Evolutionary conservation across 2,113 vertebrate species (phyloP).

Genomic region (Leucopsar rothschildi): DNA sequence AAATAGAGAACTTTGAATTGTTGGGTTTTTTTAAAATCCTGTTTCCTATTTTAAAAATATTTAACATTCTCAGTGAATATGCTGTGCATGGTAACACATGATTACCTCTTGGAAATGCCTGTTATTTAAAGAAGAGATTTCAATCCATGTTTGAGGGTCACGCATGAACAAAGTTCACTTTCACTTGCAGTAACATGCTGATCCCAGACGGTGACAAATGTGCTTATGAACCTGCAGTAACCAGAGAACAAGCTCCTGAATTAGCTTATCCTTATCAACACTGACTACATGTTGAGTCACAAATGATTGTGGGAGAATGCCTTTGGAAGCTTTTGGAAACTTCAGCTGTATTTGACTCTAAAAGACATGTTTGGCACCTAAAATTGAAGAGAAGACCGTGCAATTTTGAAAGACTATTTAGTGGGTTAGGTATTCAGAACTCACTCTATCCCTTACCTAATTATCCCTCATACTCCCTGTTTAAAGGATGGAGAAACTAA

Average conservation of each 20-base stretch:
- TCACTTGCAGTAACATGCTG: neutral
- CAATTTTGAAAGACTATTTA: neutral
- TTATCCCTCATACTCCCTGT: neutral
- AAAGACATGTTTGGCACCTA: neutral
- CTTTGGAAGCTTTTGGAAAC: neutral
- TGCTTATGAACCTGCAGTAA: neutral
- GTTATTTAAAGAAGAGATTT: slow-evolving; percentile 13
- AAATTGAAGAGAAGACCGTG: neutral
- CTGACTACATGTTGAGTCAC: neutral
- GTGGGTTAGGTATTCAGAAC: neutral
- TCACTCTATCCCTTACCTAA: neutral
- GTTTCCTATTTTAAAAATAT: neutral
- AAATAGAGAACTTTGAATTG: neutral
- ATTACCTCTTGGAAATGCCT: neutral
- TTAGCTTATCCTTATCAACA: slow-evolving; percentile 6
- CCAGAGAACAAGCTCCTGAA: neutral
- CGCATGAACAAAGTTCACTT: neutral
- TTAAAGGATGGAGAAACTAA: neutral
- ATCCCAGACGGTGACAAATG: neutral
- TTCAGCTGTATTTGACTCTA: neutral
- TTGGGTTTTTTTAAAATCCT: neutral
- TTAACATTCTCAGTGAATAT: neutral
- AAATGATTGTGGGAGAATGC: neutral
- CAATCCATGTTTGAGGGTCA: neutral
- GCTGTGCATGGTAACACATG: neutral